phyloP scores from a whole-genome alignment of 1,140 invertebrate species.

The Ladona fulva region DNA sequence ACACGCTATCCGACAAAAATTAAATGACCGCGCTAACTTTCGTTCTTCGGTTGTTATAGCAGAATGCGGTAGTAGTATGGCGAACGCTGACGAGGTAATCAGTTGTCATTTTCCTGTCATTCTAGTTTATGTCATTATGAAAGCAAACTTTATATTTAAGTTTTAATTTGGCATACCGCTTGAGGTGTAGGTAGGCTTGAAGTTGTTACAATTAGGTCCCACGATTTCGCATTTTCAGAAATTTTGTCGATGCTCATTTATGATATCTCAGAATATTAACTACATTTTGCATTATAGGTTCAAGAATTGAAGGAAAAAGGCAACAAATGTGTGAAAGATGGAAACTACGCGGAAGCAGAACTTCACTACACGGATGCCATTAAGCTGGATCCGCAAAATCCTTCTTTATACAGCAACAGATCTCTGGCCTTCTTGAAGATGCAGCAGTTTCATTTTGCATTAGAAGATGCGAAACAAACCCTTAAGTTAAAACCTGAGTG shows the following conservation, averaged over 20 bases:
- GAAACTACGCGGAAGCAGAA: constrained; percentile 64
- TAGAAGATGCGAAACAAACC: constrained; percentile 66
- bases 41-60: background rate
- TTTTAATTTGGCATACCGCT: background rate
- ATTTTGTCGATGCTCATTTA: background rate
- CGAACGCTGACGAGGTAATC: constrained; percentile 2
- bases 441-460: constrained; percentile 63
- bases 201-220: background rate
- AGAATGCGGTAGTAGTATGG: constrained; percentile 4
- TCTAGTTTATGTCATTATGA: background rate
- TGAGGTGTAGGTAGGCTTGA: background rate
- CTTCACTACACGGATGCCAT: constrained; percentile 72
- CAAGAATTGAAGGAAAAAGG: constrained; percentile 58
- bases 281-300: constrained; percentile 23
- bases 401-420: constrained; percentile 65
- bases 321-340: constrained; percentile 63
- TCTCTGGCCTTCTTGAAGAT: constrained; percentile 69
- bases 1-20: background rate
- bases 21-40: background rate
- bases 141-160: background rate
- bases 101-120: background rate
- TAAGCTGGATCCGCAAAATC: constrained; percentile 61
- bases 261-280: background rate
- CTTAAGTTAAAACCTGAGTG: constrained; percentile 65
- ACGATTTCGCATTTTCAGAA: background rate